phyloP scores from a whole-genome alignment of 1,140 invertebrate genomes.

The Maconellicoccus hirsutus region DNA sequence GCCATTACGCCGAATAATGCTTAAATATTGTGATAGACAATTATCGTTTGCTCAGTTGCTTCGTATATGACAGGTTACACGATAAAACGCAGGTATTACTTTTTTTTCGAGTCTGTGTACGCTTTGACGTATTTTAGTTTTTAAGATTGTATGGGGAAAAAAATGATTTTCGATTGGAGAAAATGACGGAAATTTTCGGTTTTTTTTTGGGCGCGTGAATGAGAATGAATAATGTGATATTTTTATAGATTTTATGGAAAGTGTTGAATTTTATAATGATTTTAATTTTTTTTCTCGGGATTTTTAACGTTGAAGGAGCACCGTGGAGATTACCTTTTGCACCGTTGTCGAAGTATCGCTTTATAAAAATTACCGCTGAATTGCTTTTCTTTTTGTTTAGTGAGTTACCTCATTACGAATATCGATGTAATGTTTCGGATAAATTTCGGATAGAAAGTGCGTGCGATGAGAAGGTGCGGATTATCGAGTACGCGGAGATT shows the following conservation, averaged over 20 bases:
- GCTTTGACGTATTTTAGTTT: neutral
- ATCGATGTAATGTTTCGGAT: no score
- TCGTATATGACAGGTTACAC: constrained; percentile 10
- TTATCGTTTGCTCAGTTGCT: constrained; percentile 14
- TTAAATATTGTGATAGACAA: constrained; percentile 15
- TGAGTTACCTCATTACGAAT: no score
- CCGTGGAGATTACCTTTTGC: no score
- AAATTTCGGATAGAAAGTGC: no score
- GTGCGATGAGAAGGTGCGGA: no score
- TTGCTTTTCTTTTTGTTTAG: no score
- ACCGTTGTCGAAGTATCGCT: no score
- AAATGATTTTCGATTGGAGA: no score
- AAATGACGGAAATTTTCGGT: no score
- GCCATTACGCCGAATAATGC: neutral
- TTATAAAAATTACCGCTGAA: no score
- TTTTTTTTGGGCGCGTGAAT: neutral
- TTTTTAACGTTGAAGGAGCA: no score
- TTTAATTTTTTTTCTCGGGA: neutral
- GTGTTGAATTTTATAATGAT: neutral
- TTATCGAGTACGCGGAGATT: no score
- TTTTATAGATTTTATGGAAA: neutral
- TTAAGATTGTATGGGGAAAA: neutral
- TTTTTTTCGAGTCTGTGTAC: neutral
- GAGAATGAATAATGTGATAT: neutral
- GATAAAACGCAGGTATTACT: neutral